Conservation (phyloP, 1,140 invertebrate species). For the Lineus longissimus region DNA sequence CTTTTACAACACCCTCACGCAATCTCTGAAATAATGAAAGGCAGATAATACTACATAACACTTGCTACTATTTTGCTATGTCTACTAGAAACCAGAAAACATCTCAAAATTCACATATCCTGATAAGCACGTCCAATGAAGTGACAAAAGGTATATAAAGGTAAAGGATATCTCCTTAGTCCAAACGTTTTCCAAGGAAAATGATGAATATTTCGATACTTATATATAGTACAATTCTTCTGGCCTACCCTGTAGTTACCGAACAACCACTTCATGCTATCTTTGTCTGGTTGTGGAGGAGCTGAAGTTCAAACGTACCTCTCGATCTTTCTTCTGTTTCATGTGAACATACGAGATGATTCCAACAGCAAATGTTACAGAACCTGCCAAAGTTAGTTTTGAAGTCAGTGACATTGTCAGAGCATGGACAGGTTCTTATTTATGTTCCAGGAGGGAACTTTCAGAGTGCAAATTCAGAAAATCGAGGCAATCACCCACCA, state of each 20-base stretch:
- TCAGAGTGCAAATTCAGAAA: background rate
- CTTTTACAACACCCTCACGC: conserved; percentile 10
- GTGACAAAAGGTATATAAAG: too few species aligned
- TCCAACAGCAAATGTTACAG: background rate
- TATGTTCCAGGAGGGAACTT: background rate
- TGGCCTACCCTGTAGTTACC: background rate
- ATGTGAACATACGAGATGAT: background rate
- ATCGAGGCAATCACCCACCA: background rate
- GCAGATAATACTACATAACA: too few species aligned
- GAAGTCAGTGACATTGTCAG: background rate
- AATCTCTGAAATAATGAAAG: conserved; percentile 9
- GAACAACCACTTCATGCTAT: background rate
- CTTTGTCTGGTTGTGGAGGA: too few species aligned
- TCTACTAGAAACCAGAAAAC: too few species aligned
- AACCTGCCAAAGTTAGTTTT: background rate
- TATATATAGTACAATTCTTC: background rate
- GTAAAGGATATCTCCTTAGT: too few species aligned
- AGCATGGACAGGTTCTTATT: background rate
- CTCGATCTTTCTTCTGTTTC: background rate
- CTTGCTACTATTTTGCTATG: too few species aligned
- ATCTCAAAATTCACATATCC: too few species aligned
- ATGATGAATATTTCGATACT: background rate
- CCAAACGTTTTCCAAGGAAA: too few species aligned
- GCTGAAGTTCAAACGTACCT: background rate
- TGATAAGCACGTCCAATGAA: too few species aligned